Conservation (phyloP, 2,797 vertebrate species). For the Dermochelys coriacea region DNA sequence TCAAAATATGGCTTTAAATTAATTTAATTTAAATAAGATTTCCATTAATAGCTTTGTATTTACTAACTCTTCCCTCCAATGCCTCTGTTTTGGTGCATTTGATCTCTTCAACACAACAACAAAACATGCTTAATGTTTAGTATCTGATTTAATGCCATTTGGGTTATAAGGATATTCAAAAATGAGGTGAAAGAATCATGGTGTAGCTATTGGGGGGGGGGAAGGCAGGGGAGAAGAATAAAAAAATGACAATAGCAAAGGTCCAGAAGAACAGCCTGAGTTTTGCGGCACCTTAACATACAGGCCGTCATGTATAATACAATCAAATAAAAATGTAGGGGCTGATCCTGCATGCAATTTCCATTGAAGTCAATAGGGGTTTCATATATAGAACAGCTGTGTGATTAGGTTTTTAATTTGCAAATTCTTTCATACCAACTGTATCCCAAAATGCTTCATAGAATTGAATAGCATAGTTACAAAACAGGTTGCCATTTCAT, state of each 20-base stretch:
- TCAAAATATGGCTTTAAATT: conserved; percentile 13
- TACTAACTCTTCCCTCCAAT: not conserved
- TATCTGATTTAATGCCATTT: conserved; percentile 34
- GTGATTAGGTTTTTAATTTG: not conserved
- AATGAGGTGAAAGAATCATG: not conserved
- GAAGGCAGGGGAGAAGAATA: not conserved
- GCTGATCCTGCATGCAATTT: not conserved
- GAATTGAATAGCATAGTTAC: not conserved
- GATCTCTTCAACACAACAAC: conserved; percentile 10
- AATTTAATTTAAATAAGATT: not conserved
- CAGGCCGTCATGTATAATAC: not conserved
- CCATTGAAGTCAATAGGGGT: rapidly evolving
- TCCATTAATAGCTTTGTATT: not conserved
- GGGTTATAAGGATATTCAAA: conserved; percentile 45
- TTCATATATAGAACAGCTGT: not conserved
- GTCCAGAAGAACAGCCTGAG: not conserved
- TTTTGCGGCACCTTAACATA: not conserved
- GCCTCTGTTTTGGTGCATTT: not conserved
- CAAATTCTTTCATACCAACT: not conserved
- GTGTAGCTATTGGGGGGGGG: not conserved
- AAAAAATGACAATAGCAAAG: not conserved
- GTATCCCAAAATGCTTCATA: not conserved
- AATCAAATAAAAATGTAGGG: not conserved
- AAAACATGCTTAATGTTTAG: conserved; percentile 32
- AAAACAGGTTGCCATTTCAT: not conserved